A percentile compares a stretch with the other conserved stretches of the same genome.
These are phyloP conservation scores for Euglossa dilemma DNA, from an alignment of 1,140 invertebrate species.

Conservation along the genomic window DNA sequence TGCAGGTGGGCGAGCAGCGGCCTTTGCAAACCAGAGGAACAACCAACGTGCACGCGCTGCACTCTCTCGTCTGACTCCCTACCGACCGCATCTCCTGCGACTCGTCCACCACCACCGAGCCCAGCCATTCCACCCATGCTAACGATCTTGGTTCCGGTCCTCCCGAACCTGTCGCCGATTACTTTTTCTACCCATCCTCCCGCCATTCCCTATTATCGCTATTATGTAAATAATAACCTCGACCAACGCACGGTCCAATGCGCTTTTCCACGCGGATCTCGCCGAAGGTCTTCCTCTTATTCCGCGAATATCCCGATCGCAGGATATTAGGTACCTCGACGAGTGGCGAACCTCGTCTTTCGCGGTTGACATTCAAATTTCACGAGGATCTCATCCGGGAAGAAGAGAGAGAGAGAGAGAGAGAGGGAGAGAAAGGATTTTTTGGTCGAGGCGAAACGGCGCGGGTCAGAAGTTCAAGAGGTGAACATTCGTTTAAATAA, in stretches of 20 bases:
- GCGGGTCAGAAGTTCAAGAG: conserved; percentile 56
- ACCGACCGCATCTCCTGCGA: conserved; percentile 33
- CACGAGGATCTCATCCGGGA: not conserved
- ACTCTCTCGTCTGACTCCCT: conserved; percentile 47
- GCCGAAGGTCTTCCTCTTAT: too few species aligned
- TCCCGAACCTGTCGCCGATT: not conserved
- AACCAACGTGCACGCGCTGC: conserved; percentile 57
- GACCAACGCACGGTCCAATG: not conserved
- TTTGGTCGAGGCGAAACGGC: too few species aligned
- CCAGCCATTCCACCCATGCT: not conserved
- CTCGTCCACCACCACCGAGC: too few species aligned
- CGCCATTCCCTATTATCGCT: not conserved
- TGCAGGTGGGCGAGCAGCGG: conserved; percentile 62
- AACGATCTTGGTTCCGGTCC: not conserved
- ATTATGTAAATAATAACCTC: not conserved
- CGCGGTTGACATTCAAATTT: too few species aligned
- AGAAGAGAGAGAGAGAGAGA: too few species aligned
- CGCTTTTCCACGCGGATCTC: too few species aligned
- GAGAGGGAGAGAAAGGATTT: not conserved
- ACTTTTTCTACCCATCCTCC: not conserved
- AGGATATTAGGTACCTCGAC: too few species aligned
- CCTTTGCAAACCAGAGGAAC: conserved; percentile 47
- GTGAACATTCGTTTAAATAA: conserved; percentile 40
- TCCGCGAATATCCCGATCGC: too few species aligned
- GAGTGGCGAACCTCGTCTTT: too few species aligned